Conservation (phyloP, 1,140 invertebrate genomes). For the Acyrthosiphon pisum region DNA sequence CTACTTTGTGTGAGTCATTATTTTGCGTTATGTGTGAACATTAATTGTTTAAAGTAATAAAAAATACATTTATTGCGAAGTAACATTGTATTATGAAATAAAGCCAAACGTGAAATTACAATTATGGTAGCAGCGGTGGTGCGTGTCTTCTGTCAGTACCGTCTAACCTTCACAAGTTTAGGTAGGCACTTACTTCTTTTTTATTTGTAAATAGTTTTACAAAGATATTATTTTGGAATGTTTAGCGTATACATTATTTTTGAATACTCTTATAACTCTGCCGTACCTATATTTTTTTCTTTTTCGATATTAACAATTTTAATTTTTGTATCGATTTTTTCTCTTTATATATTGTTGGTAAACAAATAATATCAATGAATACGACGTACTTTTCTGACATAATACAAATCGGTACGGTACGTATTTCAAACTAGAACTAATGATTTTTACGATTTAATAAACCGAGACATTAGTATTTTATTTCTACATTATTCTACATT, state of each 20-base stretch:
- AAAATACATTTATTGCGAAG: slow-evolving; percentile 18
- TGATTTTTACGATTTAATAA: not conserved
- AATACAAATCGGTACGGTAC: not conserved
- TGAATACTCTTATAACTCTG: not conserved
- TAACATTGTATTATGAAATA: not conserved
- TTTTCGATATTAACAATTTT: not conserved
- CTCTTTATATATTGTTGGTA: not conserved
- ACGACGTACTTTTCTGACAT: not conserved
- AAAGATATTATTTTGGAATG: not conserved
- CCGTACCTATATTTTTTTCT: not conserved
- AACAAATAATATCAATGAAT: not conserved
- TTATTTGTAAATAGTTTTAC: not conserved
- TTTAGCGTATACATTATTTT: not conserved
- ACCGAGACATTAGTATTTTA: not conserved
- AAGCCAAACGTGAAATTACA: not conserved
- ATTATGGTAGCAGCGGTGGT: not conserved
- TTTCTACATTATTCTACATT: not conserved
- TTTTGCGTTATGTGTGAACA: slow-evolving; percentile 9
- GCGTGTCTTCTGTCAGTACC: not conserved
- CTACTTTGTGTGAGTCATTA: not conserved
- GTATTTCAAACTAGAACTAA: not conserved
- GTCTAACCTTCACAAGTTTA: not conserved
- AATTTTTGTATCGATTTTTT: not conserved
- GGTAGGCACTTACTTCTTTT: not conserved
- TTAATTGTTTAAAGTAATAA: slow-evolving; percentile 25